phyloP scores from a whole-genome alignment of 2,113 vertebrate species.

The Crocuta crocuta region DNA sequence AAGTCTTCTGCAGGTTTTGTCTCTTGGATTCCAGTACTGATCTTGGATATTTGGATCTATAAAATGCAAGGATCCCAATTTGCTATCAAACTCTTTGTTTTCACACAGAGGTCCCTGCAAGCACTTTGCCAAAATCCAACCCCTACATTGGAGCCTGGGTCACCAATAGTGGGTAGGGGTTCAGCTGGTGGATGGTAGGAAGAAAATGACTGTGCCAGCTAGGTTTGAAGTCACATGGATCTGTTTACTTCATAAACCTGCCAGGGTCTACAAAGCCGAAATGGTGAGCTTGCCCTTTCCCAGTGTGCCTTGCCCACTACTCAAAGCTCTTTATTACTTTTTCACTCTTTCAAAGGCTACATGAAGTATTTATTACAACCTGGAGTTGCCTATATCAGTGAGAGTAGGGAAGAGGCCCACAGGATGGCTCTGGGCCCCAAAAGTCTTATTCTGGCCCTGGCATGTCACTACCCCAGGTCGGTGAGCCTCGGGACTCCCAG shows the following conservation, averaged over 20 bases:
- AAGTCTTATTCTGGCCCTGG: not conserved
- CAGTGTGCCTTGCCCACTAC: not conserved
- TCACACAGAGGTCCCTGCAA: not conserved
- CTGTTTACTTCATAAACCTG: not conserved
- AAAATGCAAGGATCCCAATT: not conserved
- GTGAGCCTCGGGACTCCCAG: not conserved
- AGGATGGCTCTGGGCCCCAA: not conserved
- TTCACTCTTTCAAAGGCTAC: not conserved
- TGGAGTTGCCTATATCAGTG: not conserved
- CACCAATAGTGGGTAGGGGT: not conserved
- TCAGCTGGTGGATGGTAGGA: not conserved
- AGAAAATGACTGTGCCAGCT: not conserved
- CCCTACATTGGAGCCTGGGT: not conserved
- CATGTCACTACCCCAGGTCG: not conserved
- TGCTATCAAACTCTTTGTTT: not conserved
- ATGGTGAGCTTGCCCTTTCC: not conserved
- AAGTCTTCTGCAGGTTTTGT: not conserved
- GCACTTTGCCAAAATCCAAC: not conserved
- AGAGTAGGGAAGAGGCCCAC: not conserved
- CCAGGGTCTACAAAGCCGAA: not conserved
- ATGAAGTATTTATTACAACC: not conserved
- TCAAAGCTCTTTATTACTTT: not conserved
- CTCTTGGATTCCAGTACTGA: not conserved
- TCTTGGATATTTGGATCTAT: not conserved
- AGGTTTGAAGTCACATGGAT: not conserved